These are phyloP conservation scores for Podarcis siculus DNA, from an alignment of 2,797 vertebrate species.

Conservation along the genomic window DNA sequence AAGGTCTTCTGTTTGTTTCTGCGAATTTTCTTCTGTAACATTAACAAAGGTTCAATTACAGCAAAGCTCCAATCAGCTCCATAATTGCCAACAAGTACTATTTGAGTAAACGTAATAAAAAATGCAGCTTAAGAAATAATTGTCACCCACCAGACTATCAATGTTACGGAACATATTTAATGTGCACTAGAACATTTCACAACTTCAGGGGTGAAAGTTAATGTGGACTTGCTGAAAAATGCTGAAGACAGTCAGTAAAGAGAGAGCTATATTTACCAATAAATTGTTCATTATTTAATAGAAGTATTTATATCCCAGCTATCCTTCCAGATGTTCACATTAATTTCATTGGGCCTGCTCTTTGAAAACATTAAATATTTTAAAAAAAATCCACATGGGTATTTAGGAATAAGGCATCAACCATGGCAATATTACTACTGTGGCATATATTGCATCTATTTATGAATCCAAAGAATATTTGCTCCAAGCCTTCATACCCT, in stretches of 20 bases:
- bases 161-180: not conserved
- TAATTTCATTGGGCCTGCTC: too few species aligned
- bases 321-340: too few species aligned
- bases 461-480: too few species aligned
- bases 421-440: not conserved
- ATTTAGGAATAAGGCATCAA: not conserved
- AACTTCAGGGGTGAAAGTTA: not conserved
- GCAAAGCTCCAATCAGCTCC: not conserved
- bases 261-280: not conserved
- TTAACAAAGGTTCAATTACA: slow-evolving; percentile 52
- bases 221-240: not conserved
- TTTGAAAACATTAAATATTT: too few species aligned
- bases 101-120: not conserved
- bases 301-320: not conserved
- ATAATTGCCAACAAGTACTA: not conserved
- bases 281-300: not conserved
- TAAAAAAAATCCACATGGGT: too few species aligned
- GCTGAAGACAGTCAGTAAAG: not conserved
- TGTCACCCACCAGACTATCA: not conserved
- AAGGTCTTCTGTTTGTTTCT: slow-evolving; percentile 90
- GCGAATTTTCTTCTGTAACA: slow-evolving; percentile 88
- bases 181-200: not conserved
- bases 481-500: too few species aligned
- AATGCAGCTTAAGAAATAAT: not conserved
- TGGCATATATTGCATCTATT: not conserved